Evolutionary conservation across 2,113 vertebrate species (phyloP).

Genomic region (Macrotus californicus): DNA sequence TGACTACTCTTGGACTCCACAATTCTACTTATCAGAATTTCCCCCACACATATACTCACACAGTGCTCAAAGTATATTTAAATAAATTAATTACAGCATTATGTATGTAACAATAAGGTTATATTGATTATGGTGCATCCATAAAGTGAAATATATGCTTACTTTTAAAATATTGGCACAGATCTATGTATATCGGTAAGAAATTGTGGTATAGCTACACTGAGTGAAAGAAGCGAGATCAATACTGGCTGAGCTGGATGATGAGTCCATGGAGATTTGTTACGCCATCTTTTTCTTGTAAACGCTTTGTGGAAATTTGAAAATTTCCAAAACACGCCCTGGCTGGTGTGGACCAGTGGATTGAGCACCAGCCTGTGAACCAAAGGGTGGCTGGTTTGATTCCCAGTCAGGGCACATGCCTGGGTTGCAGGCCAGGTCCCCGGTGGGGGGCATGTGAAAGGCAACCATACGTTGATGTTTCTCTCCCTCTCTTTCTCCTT

Average conservation of each 20-base stretch:
- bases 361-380: too few species aligned
- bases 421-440: too few species aligned
- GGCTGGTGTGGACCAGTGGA: too few species aligned
- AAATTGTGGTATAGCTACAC: not conserved
- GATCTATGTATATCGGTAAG: not conserved
- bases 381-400: too few species aligned
- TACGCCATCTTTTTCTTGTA: not conserved
- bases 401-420: too few species aligned
- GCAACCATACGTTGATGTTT: too few species aligned
- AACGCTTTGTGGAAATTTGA: not conserved
- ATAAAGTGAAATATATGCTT: not conserved
- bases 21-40: conserved; percentile 40
- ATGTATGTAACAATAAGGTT: not conserved
- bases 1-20: not conserved
- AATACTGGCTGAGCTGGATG: not conserved
- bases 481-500: too few species aligned
- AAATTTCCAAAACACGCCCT: not conserved
- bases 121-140: not conserved
- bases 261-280: not conserved
- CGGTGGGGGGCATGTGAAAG: too few species aligned
- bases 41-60: not conserved
- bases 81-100: conserved; percentile 2
- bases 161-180: not conserved
- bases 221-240: not conserved
- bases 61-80: not conserved